Conservation (phyloP, 2,797 vertebrate species). For the Acrossocheilus fasciatus region DNA sequence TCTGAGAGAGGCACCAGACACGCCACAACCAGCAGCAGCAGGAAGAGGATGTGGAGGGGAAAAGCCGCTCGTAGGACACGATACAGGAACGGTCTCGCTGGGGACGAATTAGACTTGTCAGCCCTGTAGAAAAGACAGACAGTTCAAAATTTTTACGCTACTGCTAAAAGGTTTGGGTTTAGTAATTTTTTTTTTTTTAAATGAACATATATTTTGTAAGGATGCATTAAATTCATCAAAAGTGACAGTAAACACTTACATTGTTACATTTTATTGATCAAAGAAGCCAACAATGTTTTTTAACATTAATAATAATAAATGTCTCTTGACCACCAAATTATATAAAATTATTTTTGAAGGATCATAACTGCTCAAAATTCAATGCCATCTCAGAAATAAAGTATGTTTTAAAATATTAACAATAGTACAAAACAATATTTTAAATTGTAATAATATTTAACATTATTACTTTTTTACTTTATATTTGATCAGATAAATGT, state of each 20-base stretch:
- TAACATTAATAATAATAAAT: background rate
- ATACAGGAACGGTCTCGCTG: slow-evolving; percentile 79
- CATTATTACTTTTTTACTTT: background rate
- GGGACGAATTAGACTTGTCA: slow-evolving; percentile 60
- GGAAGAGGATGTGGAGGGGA: slow-evolving; percentile 86
- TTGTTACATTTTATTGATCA: too few species aligned
- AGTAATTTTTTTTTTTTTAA: too few species aligned
- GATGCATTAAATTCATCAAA: too few species aligned
- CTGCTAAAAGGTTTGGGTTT: background rate
- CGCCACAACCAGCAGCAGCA: slow-evolving; percentile 86
- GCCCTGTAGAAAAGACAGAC: slow-evolving; percentile 64
- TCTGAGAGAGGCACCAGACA: slow-evolving; percentile 85
- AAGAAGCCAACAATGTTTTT: background rate
- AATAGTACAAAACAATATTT: background rate
- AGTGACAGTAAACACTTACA: too few species aligned
- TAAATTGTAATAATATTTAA: background rate
- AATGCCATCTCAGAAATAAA: background rate
- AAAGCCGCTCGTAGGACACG: slow-evolving; percentile 86
- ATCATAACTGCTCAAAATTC: background rate
- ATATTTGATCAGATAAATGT: background rate
- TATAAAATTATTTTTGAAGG: background rate
- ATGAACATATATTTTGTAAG: too few species aligned
- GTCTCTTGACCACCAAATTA: background rate
- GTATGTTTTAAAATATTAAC: background rate
- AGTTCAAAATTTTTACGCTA: background rate